These are phyloP conservation scores for Dasypogon diadema DNA, from an alignment of 2,888 invertebrate genomes.

Conservation along the genomic window DNA sequence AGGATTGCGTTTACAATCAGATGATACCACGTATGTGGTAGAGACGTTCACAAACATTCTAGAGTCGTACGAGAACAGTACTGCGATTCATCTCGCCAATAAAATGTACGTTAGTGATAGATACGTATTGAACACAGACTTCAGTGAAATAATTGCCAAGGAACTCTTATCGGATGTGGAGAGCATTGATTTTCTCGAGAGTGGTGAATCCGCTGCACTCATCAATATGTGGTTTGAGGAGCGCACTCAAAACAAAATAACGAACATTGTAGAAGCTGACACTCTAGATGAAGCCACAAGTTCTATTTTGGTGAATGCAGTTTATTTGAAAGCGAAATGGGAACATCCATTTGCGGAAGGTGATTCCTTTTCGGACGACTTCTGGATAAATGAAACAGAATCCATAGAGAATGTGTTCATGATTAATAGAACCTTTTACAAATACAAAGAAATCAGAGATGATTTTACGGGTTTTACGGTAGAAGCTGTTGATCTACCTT, in stretches of 20 bases:
- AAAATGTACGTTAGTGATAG: constrained; percentile 77
- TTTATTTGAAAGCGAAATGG: constrained; percentile 90
- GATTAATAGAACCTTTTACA: constrained; percentile 71
- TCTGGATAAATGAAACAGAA: constrained; percentile 73
- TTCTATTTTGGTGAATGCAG: constrained; percentile 83
- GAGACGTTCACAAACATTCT: constrained; percentile 61
- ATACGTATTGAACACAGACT: constrained; percentile 71
- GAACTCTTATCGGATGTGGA: constrained; percentile 77
- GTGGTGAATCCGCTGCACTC: constrained; percentile 68
- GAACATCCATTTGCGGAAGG: constrained; percentile 73
- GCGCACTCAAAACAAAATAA: constrained; percentile 86
- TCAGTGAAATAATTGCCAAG: constrained; percentile 72
- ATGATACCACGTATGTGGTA: constrained; percentile 59
- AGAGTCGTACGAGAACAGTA: constrained; percentile 60
- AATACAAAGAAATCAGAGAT: constrained; percentile 69
- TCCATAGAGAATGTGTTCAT: constrained; percentile 74
- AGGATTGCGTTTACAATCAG: constrained; percentile 71
- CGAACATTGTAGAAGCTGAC: constrained; percentile 75
- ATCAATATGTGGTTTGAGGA: constrained; percentile 88
- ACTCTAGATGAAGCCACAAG: constrained; percentile 72
- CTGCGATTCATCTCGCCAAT: constrained; percentile 75
- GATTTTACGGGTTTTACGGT: constrained; percentile 67
- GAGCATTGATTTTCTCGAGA: constrained; percentile 73
- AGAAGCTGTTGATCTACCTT: constrained; percentile 77
- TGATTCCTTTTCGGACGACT: constrained; percentile 73